Conservation (phyloP, 1,140 invertebrate species). For the Reticulitermes speratus region DNA sequence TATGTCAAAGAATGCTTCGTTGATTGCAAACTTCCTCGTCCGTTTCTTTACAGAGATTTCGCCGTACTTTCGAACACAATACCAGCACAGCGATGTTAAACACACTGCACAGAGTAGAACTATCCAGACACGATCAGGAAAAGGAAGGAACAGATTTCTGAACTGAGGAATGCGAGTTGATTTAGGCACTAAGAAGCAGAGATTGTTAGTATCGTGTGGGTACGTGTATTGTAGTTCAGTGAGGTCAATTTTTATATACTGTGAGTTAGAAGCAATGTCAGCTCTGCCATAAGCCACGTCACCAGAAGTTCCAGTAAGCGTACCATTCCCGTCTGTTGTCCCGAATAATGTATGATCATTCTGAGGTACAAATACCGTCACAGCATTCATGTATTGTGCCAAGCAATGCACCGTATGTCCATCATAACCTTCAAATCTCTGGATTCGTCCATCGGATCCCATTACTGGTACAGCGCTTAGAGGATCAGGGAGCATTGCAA, state of each 20-base stretch:
- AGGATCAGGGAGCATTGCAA: not conserved
- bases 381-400: not conserved
- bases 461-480: not conserved
- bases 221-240: conserved; percentile 43
- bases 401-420: not conserved
- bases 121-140: conserved; percentile 43
- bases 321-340: conserved; percentile 40
- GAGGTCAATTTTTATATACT: conserved; percentile 45
- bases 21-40: not conserved
- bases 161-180: conserved; percentile 46
- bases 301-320: conserved; percentile 45
- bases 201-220: conserved; percentile 43
- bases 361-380: not conserved
- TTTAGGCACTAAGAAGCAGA: conserved; percentile 48
- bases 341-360: conserved; percentile 38
- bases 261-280: conserved; percentile 46
- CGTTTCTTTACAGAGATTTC: not conserved
- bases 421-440: not conserved
- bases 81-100: conserved; percentile 41
- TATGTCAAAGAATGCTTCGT: not conserved
- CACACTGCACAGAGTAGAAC: conserved; percentile 37
- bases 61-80: not conserved
- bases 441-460: not conserved
- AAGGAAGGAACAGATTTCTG: conserved; percentile 46
- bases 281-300: conserved; percentile 42